These are phyloP conservation scores for Orchestia grillus DNA, from an alignment of 1,140 invertebrate species.

Conservation along the genomic window DNA sequence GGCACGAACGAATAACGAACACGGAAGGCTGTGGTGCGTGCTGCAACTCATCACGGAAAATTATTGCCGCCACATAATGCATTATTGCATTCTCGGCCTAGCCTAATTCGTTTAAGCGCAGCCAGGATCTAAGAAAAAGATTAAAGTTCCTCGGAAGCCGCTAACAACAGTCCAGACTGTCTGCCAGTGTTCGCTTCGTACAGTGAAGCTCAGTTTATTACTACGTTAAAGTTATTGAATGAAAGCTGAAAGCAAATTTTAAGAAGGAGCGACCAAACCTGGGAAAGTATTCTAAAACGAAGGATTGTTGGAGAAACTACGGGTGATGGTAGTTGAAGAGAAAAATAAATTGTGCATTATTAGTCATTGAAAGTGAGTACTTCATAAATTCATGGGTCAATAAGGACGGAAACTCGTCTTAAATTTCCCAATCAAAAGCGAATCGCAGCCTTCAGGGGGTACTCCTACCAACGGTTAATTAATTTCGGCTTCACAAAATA, in stretches of 20 bases:
- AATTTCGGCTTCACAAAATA: no score
- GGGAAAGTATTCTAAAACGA: no score
- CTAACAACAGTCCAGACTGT: background rate
- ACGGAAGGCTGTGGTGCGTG: background rate
- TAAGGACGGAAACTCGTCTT: no score
- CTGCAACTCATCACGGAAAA: background rate
- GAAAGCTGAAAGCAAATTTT: background rate
- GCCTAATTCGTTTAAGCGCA: background rate
- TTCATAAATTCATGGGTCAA: no score
- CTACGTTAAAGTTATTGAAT: background rate
- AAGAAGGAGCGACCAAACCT: background rate
- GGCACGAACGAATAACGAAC: background rate
- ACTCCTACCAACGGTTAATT: no score
- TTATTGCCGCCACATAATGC: background rate
- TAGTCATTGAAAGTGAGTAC: no score
- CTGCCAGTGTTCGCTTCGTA: no score
- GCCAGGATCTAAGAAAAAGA: background rate
- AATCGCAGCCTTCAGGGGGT: no score
- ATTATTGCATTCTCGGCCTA: background rate
- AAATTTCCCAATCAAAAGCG: no score
- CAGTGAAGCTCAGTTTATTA: background rate
- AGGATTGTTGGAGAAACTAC: no score
- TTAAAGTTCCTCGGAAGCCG: background rate
- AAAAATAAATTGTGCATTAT: no score
- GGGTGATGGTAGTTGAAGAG: no score